Percentiles rank a stretch among this genome's conserved stretches.
phyloP scores from a whole-genome alignment of 2,113 vertebrate species.

The Aramus guarauna region DNA sequence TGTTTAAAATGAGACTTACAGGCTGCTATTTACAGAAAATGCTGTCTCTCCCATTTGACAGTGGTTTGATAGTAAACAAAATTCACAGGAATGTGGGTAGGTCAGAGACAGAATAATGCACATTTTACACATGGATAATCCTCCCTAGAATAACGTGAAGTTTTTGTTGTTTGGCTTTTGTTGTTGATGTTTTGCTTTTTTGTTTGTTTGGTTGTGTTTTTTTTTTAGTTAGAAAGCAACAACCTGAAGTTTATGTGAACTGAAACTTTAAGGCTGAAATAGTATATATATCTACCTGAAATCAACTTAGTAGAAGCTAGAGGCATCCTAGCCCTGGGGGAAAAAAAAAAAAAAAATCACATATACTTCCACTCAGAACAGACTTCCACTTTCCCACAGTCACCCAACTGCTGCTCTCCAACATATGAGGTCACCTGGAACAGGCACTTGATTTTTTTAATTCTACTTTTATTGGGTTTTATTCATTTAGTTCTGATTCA shows the following conservation, averaged over 20 bases:
- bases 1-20: background rate
- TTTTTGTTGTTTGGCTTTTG: background rate
- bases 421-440: constrained; percentile 53
- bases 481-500: constrained; percentile 28
- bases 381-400: constrained; percentile 38
- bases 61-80: background rate
- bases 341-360: background rate
- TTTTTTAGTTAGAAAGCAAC: background rate
- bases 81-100: background rate
- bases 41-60: background rate
- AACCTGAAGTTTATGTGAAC: background rate
- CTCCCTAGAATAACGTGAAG: background rate
- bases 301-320: background rate
- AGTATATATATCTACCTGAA: background rate
- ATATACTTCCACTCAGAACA: background rate
- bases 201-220: background rate
- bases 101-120: background rate
- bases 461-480: constrained; percentile 41
- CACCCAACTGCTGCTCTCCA: constrained; percentile 41
- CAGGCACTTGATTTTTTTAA: background rate
- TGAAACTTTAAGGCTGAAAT: background rate
- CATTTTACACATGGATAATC: background rate
- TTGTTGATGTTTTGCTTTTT: no score
- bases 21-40: background rate
- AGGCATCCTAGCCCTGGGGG: background rate